Conservation (phyloP, 2,113 vertebrate genomes). For the Enhydra lutris region DNA sequence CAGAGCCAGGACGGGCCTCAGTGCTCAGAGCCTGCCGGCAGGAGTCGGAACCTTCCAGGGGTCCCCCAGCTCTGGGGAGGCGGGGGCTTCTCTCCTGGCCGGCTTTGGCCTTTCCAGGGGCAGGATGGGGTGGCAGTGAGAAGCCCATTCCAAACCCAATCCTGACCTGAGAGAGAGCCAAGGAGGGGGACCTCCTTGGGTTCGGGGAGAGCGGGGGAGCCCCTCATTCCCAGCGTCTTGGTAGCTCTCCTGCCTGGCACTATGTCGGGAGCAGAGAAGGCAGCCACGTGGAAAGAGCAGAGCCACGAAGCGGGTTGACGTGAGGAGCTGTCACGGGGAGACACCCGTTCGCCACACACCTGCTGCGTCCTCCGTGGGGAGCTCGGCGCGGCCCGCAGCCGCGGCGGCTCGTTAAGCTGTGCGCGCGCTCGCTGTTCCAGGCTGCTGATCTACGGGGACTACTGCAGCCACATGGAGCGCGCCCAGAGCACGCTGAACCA, state of each 20-base stretch:
- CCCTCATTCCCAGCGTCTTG: rapidly evolving
- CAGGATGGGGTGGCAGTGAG: background rate
- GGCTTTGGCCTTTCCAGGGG: too few relatives aligned
- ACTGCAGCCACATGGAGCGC: conserved; percentile 97
- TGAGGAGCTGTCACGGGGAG: rapidly evolving
- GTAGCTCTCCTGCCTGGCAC: rapidly evolving
- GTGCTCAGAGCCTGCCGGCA: too few relatives aligned
- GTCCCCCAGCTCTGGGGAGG: background rate
- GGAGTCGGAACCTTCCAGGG: background rate
- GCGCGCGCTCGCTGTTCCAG: conserved; percentile 72
- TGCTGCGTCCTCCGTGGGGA: rapidly evolving
- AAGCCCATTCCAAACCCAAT: too few relatives aligned
- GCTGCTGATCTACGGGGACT: conserved; percentile 96
- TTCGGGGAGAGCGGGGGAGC: rapidly evolving
- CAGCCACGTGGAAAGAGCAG: rapidly evolving
- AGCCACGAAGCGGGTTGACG: rapidly evolving
- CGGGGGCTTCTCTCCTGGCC: background rate
- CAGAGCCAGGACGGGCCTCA: background rate
- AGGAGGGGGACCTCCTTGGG: background rate
- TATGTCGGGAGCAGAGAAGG: rapidly evolving
- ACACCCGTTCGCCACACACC: rapidly evolving
- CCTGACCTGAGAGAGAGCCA: background rate
- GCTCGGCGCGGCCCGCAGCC: rapidly evolving
- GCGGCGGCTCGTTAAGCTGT: rapidly evolving
- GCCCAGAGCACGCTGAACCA: conserved; percentile 95